These are phyloP conservation scores for Cardiocondyla obscurior DNA, from an alignment of 1,140 invertebrate genomes.

Conservation along the genomic window DNA sequence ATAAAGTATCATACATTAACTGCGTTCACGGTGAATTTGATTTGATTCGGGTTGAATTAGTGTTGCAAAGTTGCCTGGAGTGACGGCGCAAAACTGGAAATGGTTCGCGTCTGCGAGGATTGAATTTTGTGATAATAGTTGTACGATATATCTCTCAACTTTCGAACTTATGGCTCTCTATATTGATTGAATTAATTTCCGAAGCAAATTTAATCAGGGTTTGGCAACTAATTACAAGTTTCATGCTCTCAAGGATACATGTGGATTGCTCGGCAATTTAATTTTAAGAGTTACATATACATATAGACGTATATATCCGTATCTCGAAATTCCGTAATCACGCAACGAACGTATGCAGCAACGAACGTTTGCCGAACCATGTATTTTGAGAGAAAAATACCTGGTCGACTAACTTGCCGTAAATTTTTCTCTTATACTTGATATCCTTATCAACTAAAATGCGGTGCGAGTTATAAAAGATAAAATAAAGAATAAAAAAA, in stretches of 20 bases:
- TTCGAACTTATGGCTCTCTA: neutral
- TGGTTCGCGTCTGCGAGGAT: neutral
- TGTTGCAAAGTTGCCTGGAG: neutral
- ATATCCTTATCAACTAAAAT: too few relatives aligned
- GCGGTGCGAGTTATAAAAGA: too few relatives aligned
- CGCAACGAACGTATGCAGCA: neutral
- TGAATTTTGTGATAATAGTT: neutral
- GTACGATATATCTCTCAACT: slow-evolving; percentile 11
- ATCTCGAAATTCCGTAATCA: neutral
- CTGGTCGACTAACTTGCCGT: too few relatives aligned
- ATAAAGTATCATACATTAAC: neutral
- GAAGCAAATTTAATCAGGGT: slow-evolving; percentile 23
- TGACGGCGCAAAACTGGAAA: neutral
- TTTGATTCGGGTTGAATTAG: neutral
- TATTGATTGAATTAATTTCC: slow-evolving; percentile 40
- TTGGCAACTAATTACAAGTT: slow-evolving; percentile 31
- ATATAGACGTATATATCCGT: too few relatives aligned
- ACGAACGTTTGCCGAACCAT: too few relatives aligned
- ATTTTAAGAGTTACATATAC: neutral
- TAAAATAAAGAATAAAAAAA: too few relatives aligned
- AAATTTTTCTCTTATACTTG: too few relatives aligned
- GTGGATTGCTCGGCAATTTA: slow-evolving; percentile 6
- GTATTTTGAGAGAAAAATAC: too few relatives aligned
- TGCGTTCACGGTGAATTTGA: neutral
- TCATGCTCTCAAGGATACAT: neutral